Evolutionary conservation across 2,888 invertebrate genomes (phyloP), one percentile per base, ranked within the genome.

Genomic region (Priocnemis perturbator): DNA sequence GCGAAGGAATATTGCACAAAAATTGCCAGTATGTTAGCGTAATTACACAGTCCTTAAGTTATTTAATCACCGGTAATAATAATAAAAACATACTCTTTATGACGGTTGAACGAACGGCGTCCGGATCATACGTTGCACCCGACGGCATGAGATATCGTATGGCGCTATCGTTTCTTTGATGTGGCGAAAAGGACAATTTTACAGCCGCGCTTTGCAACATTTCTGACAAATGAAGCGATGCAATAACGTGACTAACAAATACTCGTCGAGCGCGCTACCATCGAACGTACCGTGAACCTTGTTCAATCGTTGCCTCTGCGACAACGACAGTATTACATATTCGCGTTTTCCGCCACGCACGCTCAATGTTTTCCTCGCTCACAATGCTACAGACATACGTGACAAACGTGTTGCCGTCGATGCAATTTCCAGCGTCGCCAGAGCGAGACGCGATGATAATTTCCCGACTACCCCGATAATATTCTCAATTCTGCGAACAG

Each of bases 31-130:
- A 53, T 65, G 64, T 72, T 68, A 60, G 59, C 64, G 64, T 58
- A 67, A 77, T 77, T 76, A 73, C 65, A 65, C 23, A 48, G 64
- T 56, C 45, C 17, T 44, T 50, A 45, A 67, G 62, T 59, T 64
- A 60, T 65, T 73, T 78, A 77, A 78, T 78, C 70, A 47, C 53
- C 60, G 57, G 61, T 69, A 69, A 79, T 71, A 73, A 69, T 63
- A 64, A 73, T 71, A 71, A 71, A 76, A 74, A 66, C 50, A 47
- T 19, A 20, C 30, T 64, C 68, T 57, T 56, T 68, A 61, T 50
- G 47, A 59, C 62, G 37, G 63, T 55, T 53, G 62, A 30, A 44
- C 44, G 52, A 47, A 37, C 30, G 37, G 30, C 19, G 66, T 26
- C 45, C 55, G 59, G 53, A 60, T 61, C 65, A 23, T 57, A 56